Evolutionary conservation across 2,113 vertebrate species (phyloP).

Genomic region (Tretioscincus oriximinensis): DNA sequence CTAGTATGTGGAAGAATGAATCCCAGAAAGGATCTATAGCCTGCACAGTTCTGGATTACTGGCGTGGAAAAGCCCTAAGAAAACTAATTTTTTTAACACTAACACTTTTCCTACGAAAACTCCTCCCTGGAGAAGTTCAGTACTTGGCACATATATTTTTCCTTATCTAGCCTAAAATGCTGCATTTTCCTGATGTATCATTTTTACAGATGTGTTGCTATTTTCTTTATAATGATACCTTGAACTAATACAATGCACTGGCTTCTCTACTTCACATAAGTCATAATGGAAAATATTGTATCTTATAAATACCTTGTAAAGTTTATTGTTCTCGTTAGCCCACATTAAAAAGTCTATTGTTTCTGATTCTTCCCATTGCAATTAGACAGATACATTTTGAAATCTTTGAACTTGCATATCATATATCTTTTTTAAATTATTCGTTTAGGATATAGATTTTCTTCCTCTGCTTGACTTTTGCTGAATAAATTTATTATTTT

Average conservation of each 20-base stretch:
- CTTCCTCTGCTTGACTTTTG: conserved; percentile 10
- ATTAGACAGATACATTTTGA: conserved; percentile 30
- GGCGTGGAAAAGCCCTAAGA: too few species aligned
- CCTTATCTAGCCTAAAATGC: neutral
- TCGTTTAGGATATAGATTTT: conserved; percentile 12
- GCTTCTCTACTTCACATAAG: neutral
- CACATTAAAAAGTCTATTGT: conserved; percentile 35
- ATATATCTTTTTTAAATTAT: neutral
- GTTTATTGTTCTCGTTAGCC: conserved; percentile 46
- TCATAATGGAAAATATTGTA: conserved; percentile 33
- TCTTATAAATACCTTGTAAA: conserved; percentile 44
- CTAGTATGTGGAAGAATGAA: too few species aligned
- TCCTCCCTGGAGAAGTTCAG: neutral
- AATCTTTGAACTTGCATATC: conserved; percentile 21
- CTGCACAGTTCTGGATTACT: too few species aligned
- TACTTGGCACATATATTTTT: neutral
- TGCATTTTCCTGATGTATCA: neutral
- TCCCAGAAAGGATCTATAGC: too few species aligned
- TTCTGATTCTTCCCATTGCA: conserved; percentile 24
- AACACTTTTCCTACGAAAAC: neutral
- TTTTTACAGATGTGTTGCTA: neutral
- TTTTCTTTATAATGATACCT: neutral
- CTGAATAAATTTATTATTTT: conserved; percentile 33
- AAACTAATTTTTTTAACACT: neutral
- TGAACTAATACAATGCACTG: neutral